Evolutionary conservation across 2,888 invertebrate species (phyloP), one percentile per base, ranked within the genome.

Genomic region (Drosophila meridiana): DNA sequence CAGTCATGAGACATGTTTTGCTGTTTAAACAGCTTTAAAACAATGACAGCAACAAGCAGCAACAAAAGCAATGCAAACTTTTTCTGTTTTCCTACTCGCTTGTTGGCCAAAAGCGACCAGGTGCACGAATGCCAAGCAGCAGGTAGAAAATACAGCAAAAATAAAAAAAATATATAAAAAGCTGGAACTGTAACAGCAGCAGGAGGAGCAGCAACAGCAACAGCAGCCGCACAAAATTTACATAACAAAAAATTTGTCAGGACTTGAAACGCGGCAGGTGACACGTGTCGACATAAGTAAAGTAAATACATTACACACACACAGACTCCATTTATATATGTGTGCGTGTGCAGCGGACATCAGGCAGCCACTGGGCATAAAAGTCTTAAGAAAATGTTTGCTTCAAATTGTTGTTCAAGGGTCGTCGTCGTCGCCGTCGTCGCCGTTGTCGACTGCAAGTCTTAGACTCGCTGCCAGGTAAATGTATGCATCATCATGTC

Each of bases 401-500:
- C 50, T 28, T 59, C 47, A 60, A 76, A 62, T 47, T 62, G 58
- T 52, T 66, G 67, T 52, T 55, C 34, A 67, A 62, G 67, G 67
- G 73, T 62, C 78, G 78, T 32, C 60, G 78, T 47, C 38, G 38
- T 13, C 52, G 34, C 0, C 60, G 78, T 47, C 38, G 38, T 13
- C 52, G 34, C 0, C 32, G 30, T 13, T 76, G 42, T 45, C 48
- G 9, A 9, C 53, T 34, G n/a, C 38, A 48, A 48, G 57, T 56
- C 42, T 20, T 40, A 55, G 62, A 55, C 60, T 45, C 61, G 59
- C 52, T 60, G 62, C 13, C 32, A 60, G 65, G 59, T 63, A 74
- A 69, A 80, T 80, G 78, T 82, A 82, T 79, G 88, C 91, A 87
- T 83, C 90, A 91, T 91, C 91, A 85, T 88, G 89, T 85, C 82